Base-by-base conservation (phyloP, 53 echinoderm and acorn worm genomes). In the Paracentrotus lividus region DNA sequence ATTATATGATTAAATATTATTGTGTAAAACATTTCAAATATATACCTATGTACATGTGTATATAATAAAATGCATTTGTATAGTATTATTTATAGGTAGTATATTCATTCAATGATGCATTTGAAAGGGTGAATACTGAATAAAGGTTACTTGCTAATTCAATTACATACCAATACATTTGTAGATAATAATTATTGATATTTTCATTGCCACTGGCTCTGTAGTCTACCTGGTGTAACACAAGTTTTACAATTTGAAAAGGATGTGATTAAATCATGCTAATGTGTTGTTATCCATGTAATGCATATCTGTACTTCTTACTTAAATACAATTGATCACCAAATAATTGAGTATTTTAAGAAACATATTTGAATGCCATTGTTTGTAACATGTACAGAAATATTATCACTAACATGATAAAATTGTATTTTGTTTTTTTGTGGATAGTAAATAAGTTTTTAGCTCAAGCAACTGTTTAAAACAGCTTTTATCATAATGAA, bases 21-120 rank as follows among this genome's bases (percentile, higher is more conserved):
- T 86, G 86, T 86, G 86, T 86, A 86, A 86, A 86, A 86, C 86
- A 55, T 86, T 86, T 86, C 56, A 86, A 86, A 86, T 86, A 86
- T 86, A 86, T 86, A 86, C 56, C 29, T 86, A 86, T 86, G 56
- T 86, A 86, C 86, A 86, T 8, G 20, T 47, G 47, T 81, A 81
- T 81, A 81, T 81, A 23, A 47, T 81, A 81, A 45, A 8, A 81
- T 47, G 5, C 13, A 47, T 81, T 24, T n/a, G n/a, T 81, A 20
- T 81, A 81, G 6, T 76, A 20, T 76, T 42, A 81, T 81, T 45
- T 81, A 45, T 47, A 47, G n/a, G 14, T 81, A 45, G 27, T 47
- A 2, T 81, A 81, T 81, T 26, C 27, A 47, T 81, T 47, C 47
- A 81, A 24, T 45, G n/a, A 81, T 81, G 45, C 47, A 81, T 81